A percentile compares a stretch with the other conserved stretches of the same genome.
Evolutionary conservation across 2,888 invertebrate genomes (phyloP).

Genomic region (Venusia cambrica): DNA sequence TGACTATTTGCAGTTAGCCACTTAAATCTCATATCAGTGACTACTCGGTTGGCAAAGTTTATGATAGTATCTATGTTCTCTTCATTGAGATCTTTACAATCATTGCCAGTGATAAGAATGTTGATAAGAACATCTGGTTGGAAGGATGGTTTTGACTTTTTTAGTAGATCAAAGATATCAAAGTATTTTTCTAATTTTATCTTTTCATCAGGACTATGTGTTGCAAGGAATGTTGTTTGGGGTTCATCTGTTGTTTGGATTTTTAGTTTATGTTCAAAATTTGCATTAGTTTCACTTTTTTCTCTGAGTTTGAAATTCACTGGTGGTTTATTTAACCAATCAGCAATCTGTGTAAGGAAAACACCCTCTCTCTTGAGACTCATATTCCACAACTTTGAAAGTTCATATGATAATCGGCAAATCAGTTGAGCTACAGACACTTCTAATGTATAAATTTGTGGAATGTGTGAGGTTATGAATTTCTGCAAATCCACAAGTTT

Average conservation of each 20-base stretch:
- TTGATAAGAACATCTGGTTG: background rate
- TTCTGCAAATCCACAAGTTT: too few species aligned
- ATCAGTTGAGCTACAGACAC: background rate
- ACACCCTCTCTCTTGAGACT: background rate
- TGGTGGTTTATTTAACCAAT: background rate
- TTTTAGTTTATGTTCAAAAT: background rate
- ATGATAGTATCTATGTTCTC: background rate
- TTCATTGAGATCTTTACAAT: background rate
- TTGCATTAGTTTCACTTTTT: background rate
- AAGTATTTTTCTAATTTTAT: constrained; percentile 3
- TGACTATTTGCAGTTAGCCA: constrained; percentile 4
- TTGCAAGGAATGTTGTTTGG: background rate
- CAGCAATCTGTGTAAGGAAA: background rate
- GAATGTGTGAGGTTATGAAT: background rate
- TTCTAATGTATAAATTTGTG: background rate
- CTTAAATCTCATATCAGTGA: constrained; percentile 6
- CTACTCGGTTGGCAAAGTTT: constrained; percentile 2
- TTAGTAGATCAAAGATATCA: constrained; percentile 7
- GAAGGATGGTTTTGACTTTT: constrained; percentile 1
- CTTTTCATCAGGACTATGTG: too few species aligned
- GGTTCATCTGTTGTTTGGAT: background rate
- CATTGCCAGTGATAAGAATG: background rate
- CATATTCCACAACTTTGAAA: background rate
- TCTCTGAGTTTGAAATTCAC: background rate
- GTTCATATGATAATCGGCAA: background rate